A percentile compares a stretch with the other conserved stretches of the same genome.
phyloP scores from a whole-genome alignment of 1,140 invertebrate genomes.

The Pseudobourletiella spinata region DNA sequence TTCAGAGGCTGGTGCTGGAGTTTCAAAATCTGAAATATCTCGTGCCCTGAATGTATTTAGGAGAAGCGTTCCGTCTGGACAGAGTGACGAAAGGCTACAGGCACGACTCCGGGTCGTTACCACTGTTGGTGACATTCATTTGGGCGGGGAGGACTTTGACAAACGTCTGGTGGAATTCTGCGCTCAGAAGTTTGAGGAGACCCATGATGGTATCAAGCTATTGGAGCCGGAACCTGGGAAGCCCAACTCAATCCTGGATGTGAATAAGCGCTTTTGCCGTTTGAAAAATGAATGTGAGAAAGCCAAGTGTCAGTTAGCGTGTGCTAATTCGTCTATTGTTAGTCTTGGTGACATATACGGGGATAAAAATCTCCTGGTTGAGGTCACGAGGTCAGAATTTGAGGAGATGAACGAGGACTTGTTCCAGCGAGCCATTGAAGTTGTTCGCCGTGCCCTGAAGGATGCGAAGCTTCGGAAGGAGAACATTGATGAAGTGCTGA shows the following conservation, averaged over 20 bases:
- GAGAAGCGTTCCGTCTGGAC: no score
- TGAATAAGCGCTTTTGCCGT: slow-evolving; percentile 2
- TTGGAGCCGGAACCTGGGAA: not conserved
- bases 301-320: slow-evolving; percentile 2
- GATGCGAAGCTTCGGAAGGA: slow-evolving; percentile 50
- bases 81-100: no score
- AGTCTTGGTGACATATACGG: slow-evolving; percentile 17
- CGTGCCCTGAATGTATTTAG: no score
- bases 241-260: not conserved
- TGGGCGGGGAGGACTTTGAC: slow-evolving; percentile 42
- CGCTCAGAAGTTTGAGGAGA: slow-evolving; percentile 48
- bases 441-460: slow-evolving; percentile 50
- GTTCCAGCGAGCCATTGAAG: slow-evolving; percentile 47
- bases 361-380: not conserved
- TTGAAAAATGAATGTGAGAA: slow-evolving; percentile 21
- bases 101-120: slow-evolving; percentile 38
- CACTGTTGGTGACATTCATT: slow-evolving; percentile 40
- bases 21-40: no score
- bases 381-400: slow-evolving; percentile 15
- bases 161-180: slow-evolving; percentile 38
- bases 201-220: slow-evolving; percentile 48
- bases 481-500: slow-evolving; percentile 28
- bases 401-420: slow-evolving; percentile 37
- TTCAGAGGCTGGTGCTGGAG: no score
- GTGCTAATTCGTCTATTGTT: slow-evolving; percentile 17